phyloP scores from a whole-genome alignment of 2,888 invertebrate species.

The Drosophila paranaensis region DNA sequence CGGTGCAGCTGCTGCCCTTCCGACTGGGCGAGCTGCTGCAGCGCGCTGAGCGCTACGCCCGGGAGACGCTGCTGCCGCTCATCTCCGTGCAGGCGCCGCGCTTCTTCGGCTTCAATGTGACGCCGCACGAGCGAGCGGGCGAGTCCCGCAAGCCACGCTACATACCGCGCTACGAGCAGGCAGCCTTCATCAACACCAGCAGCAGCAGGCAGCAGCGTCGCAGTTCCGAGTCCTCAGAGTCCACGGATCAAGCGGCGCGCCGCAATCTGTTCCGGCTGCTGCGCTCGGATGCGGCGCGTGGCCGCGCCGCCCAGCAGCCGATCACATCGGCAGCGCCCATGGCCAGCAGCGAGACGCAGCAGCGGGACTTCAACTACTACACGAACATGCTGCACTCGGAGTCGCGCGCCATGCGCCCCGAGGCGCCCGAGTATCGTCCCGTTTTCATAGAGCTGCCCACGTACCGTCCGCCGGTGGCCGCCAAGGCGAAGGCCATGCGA shows the following conservation, averaged over 20 bases:
- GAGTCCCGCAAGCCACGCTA: slow-evolving; percentile 86
- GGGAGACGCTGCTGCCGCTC: slow-evolving; percentile 90
- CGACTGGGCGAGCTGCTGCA: slow-evolving; percentile 91
- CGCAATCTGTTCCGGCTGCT: slow-evolving; percentile 82
- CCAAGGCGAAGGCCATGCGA: slow-evolving; percentile 21
- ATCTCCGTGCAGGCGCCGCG: slow-evolving; percentile 92
- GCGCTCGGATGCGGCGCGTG: slow-evolving; percentile 48
- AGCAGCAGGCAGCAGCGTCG: slow-evolving; percentile 32
- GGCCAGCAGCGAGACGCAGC: slow-evolving; percentile 13
- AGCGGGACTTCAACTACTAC: slow-evolving; percentile 75
- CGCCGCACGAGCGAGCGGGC: slow-evolving; percentile 46
- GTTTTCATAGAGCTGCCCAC: slow-evolving; percentile 87
- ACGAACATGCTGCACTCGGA: slow-evolving; percentile 75
- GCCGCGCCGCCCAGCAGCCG: slow-evolving; percentile 28
- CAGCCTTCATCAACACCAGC: slow-evolving; percentile 54
- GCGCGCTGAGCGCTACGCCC: slow-evolving; percentile 92
- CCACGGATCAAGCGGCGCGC: slow-evolving; percentile 49
- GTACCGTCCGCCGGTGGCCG: slow-evolving; percentile 84
- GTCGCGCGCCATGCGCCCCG: slow-evolving; percentile 78
- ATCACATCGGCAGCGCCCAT: background rate
- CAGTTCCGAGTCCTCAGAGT: slow-evolving; percentile 48
- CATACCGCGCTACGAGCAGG: slow-evolving; percentile 87
- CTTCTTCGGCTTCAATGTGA: slow-evolving; percentile 86
- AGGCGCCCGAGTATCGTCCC: slow-evolving; percentile 77
- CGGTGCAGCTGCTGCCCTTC: slow-evolving; percentile 92